Evolutionary conservation across 2,888 invertebrate genomes (phyloP).

Genomic region (Drosophila pegasa): DNA sequence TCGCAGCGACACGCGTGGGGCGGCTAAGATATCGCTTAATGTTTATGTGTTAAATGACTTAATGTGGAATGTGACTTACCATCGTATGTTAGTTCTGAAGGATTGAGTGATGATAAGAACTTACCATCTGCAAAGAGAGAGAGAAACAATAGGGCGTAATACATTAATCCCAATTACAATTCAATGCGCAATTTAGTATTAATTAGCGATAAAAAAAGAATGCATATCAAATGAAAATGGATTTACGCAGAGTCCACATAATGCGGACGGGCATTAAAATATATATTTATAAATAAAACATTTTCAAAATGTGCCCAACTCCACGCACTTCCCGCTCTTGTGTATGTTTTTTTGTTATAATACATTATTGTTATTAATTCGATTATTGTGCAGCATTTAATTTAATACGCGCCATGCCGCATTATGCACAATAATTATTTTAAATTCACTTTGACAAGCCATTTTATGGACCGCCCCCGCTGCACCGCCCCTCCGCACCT

Average conservation of each 20-base stretch:
- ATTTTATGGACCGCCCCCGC: conserved; percentile 36
- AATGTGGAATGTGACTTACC: conserved; percentile 84
- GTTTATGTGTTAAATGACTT: conserved; percentile 77
- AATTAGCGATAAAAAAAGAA: conserved; percentile 24
- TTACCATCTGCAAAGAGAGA: conserved; percentile 85
- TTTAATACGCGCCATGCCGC: conserved; percentile 73
- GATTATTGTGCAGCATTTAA: conserved; percentile 78
- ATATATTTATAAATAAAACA: conserved; percentile 36
- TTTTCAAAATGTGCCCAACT: conserved; percentile 4
- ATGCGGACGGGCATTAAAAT: conserved; percentile 40
- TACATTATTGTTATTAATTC: conserved; percentile 72
- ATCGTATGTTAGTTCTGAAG: conserved; percentile 85
- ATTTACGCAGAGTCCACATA: conserved; percentile 21
- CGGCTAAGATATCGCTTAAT: conserved; percentile 7
- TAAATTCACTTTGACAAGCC: conserved; percentile 79
- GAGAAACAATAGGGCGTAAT: conserved; percentile 49
- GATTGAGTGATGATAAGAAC: conserved; percentile 85
- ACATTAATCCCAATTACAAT: conserved; percentile 41
- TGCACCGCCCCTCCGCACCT: neutral
- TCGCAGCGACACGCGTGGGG: neutral
- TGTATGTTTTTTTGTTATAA: conserved; percentile 31
- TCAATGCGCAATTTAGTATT: conserved; percentile 28
- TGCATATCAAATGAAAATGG: conserved; percentile 4
- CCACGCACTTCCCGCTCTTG: neutral
- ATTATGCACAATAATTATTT: conserved; percentile 78